These are phyloP conservation scores for Pitta sordida DNA, from an alignment of 2,113 vertebrate genomes.

Conservation along the genomic window DNA sequence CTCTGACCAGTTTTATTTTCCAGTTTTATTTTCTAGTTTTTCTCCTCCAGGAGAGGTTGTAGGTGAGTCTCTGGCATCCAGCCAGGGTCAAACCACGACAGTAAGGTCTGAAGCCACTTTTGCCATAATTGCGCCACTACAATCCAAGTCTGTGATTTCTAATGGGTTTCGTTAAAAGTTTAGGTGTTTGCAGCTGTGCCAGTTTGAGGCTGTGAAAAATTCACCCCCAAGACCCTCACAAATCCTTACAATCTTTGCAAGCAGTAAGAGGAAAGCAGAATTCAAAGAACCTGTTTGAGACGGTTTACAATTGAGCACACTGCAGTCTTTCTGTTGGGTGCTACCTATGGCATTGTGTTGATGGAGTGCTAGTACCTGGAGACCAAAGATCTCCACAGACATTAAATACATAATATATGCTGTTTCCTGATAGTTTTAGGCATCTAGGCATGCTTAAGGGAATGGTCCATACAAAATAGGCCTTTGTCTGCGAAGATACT, in stretches of 20 bases:
- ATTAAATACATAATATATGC: neutral
- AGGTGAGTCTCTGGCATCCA: no score
- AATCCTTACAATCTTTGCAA: neutral
- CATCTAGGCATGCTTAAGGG: neutral
- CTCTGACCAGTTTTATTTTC: no score
- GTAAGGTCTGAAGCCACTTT: neutral
- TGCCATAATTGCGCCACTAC: neutral
- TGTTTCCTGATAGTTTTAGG: neutral
- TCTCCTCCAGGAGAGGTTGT: no score
- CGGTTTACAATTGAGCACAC: neutral
- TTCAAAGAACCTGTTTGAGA: accelerated
- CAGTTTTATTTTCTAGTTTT: no score
- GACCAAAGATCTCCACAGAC: neutral
- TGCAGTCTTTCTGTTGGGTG: neutral
- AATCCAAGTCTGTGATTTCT: neutral
- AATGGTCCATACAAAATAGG: neutral
- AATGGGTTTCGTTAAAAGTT: neutral
- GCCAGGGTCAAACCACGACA: no score
- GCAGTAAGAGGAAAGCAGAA: neutral
- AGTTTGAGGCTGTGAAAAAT: neutral
- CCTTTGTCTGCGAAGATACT: neutral
- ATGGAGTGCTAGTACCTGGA: neutral
- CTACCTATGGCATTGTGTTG: neutral
- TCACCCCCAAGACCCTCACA: neutral
- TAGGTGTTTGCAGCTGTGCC: neutral